phyloP scores from a whole-genome alignment of 1,140 invertebrate genomes.

The Eriosoma lanigerum region DNA sequence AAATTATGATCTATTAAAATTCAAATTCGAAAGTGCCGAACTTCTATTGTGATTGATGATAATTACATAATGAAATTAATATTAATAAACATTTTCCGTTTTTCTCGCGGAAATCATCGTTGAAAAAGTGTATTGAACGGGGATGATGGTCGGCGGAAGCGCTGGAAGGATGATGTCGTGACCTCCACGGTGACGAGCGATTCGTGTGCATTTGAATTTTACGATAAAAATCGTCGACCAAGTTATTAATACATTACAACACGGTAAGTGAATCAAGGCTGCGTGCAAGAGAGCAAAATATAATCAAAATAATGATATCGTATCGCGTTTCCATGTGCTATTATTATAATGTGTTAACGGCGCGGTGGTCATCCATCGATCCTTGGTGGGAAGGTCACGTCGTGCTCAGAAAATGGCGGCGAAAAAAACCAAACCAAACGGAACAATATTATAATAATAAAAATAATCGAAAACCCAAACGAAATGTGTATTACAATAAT shows the following conservation, averaged over 20 bases:
- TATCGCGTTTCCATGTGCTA: too few relatives aligned
- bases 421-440: too few relatives aligned
- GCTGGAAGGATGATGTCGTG: not conserved
- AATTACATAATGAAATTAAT: too few relatives aligned
- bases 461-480: not conserved
- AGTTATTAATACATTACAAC: not conserved
- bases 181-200: not conserved
- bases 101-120: too few relatives aligned
- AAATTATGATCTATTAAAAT: too few relatives aligned
- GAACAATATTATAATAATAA: too few relatives aligned
- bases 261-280: slow-evolving; percentile 1
- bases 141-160: not conserved
- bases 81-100: too few relatives aligned
- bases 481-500: too few relatives aligned
- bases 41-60: too few relatives aligned
- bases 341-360: not conserved
- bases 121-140: too few relatives aligned
- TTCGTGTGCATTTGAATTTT: not conserved
- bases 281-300: too few relatives aligned
- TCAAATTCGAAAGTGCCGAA: too few relatives aligned
- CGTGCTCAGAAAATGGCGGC: not conserved
- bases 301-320: not conserved
- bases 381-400: slow-evolving; percentile 29
- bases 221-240: not conserved
- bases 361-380: not conserved